A percentile compares a stretch with the other conserved stretches of the same genome.
phyloP scores from a whole-genome alignment of 2,113 vertebrate species.

The Orthonyx spaldingii region DNA sequence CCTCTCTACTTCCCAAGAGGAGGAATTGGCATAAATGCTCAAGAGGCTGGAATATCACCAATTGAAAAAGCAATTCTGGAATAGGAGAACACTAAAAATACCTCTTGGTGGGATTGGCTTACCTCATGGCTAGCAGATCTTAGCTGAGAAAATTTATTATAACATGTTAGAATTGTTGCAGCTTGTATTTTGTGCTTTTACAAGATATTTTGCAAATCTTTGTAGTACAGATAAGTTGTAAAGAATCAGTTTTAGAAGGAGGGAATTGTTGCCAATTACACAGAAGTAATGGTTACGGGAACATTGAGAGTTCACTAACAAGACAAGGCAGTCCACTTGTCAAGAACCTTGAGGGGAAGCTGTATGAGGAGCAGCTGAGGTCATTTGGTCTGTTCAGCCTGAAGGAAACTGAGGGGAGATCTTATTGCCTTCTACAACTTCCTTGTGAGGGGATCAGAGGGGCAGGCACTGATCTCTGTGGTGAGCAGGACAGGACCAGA shows the following conservation, averaged over 20 bases:
- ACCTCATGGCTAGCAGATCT: background rate
- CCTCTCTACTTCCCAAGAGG: background rate
- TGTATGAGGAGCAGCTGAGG: background rate
- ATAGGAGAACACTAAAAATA: background rate
- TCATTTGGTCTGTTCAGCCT: background rate
- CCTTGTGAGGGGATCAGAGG: background rate
- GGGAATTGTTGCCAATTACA: background rate
- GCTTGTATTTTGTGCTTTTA: background rate
- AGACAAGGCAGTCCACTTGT: background rate
- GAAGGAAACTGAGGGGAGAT: background rate
- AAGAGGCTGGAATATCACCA: background rate
- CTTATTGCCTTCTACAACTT: background rate
- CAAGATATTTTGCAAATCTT: background rate
- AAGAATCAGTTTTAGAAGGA: background rate
- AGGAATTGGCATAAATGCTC: background rate
- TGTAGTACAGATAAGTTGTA: background rate
- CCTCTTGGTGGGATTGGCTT: background rate
- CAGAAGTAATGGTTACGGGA: background rate
- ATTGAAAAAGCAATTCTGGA: background rate
- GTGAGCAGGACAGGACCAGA: background rate
- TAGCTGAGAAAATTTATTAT: background rate
- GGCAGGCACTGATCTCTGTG: too few species aligned
- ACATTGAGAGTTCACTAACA: background rate
- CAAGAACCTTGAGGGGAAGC: background rate
- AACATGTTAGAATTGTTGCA: background rate